Percentiles rank a stretch among this genome's conserved stretches.
Conservation (phyloP, 1,140 invertebrate species). For the Drosophila sp. region DNA sequence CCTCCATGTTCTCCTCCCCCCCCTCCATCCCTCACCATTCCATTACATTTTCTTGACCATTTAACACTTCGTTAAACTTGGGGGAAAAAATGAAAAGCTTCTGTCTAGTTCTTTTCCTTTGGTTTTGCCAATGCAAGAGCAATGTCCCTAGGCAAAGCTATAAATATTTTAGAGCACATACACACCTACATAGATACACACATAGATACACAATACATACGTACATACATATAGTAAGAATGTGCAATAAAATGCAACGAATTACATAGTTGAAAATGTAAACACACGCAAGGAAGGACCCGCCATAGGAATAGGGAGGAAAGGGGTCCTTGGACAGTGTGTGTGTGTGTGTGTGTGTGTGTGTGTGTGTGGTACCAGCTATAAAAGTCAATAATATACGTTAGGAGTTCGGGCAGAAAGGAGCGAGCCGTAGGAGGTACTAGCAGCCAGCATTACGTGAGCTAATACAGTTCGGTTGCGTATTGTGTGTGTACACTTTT, state of each 20-base stretch:
- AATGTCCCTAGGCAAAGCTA: slow-evolving; percentile 44
- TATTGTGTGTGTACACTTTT: slow-evolving; percentile 30
- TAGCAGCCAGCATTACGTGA: slow-evolving; percentile 55
- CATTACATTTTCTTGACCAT: slow-evolving; percentile 41
- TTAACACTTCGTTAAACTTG: slow-evolving; percentile 79
- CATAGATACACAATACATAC: not conserved
- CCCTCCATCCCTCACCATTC: slow-evolving; percentile 16
- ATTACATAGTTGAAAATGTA: slow-evolving; percentile 79
- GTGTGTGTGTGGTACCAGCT: slow-evolving; percentile 29
- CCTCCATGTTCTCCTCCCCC: not conserved
- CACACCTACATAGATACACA: slow-evolving; percentile 16
- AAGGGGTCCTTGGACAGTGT: not conserved
- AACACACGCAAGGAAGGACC: slow-evolving; percentile 53
- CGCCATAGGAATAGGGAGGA: slow-evolving; percentile 19
- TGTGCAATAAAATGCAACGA: slow-evolving; percentile 77
- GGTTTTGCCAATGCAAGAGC: slow-evolving; percentile 24
- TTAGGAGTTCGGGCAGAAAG: slow-evolving; percentile 33
- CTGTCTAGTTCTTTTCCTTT: slow-evolving; percentile 24
- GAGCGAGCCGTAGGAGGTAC: slow-evolving; percentile 5
- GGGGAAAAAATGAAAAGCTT: slow-evolving; percentile 47
- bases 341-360: slow-evolving; percentile 3
- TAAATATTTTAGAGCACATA: slow-evolving; percentile 67
- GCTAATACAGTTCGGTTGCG: slow-evolving; percentile 76
- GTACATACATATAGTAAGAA: slow-evolving; percentile 32
- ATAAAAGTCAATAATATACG: slow-evolving; percentile 79